Evolutionary conservation across 2,113 vertebrate genomes (phyloP).

Genomic region (Sinocyclocheilus anshuiensis): DNA sequence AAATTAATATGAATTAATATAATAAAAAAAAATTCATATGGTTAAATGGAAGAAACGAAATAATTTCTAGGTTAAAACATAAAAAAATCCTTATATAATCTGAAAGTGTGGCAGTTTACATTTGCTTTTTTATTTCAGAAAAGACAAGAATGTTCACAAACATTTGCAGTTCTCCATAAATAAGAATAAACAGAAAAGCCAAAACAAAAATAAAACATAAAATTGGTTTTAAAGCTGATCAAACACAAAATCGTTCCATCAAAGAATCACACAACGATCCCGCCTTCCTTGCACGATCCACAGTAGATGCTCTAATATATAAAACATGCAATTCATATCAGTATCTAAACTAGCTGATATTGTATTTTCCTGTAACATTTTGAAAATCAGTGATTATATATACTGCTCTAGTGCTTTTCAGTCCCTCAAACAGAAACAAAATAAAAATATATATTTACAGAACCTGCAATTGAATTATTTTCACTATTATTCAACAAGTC

Average conservation of each 20-base stretch:
- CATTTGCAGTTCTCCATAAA: conserved; percentile 51
- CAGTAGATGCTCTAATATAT: background rate
- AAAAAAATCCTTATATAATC: background rate
- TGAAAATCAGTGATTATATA: background rate
- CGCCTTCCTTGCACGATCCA: background rate
- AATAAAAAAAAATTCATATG: too few species aligned
- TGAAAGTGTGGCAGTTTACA: background rate
- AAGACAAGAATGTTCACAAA: conserved; percentile 40
- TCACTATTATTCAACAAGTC: conserved; percentile 17
- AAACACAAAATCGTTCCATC: conserved; percentile 3
- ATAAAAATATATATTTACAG: conserved; percentile 22
- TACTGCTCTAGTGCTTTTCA: background rate
- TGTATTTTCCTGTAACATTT: background rate
- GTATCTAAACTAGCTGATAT: background rate
- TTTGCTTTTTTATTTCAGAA: conserved; percentile 55
- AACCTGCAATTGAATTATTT: conserved; percentile 13
- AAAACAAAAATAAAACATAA: conserved; percentile 42
- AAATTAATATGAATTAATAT: too few species aligned
- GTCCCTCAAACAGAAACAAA: background rate
- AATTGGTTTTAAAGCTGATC: conserved; percentile 16
- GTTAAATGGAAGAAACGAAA: background rate
- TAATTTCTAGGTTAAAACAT: background rate
- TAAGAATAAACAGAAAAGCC: conserved; percentile 45
- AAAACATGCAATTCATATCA: conserved; percentile 22
- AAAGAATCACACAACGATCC: background rate